Evolutionary conservation across 1,140 invertebrate genomes (phyloP).

Genomic region (Andricus grossulariae): DNA sequence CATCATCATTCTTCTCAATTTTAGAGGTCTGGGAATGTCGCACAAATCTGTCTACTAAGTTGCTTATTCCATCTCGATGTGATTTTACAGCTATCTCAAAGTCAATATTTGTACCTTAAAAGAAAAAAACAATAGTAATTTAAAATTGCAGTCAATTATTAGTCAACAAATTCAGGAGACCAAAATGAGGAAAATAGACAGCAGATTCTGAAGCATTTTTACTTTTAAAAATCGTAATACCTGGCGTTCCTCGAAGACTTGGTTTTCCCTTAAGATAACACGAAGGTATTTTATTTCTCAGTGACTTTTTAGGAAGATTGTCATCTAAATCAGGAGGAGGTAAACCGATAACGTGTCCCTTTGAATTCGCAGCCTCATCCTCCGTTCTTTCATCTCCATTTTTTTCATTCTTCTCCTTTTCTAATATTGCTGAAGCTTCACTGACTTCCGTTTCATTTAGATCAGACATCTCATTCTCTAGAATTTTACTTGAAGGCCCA

Average conservation of each 20-base stretch:
- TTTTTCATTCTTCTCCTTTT: background rate
- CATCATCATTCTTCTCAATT: conserved; percentile 69
- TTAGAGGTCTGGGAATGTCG: conserved; percentile 76
- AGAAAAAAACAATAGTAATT: too few species aligned
- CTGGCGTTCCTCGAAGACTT: conserved; percentile 77
- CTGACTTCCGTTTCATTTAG: conserved; percentile 23
- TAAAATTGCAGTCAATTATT: too few species aligned
- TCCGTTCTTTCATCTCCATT: background rate
- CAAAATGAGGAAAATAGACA: too few species aligned
- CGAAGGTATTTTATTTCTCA: conserved; percentile 45
- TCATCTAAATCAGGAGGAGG: conserved; percentile 44
- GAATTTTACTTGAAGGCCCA: conserved; percentile 11
- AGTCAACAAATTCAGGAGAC: too few species aligned
- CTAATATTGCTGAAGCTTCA: conserved; percentile 34
- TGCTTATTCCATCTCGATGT: conserved; percentile 72
- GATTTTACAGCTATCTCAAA: background rate
- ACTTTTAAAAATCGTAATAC: conserved; percentile 44
- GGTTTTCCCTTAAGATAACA: conserved; percentile 68
- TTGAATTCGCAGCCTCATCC: conserved; percentile 9
- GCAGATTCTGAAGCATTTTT: background rate
- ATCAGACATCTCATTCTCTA: background rate
- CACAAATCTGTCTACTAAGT: conserved; percentile 79
- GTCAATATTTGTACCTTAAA: conserved; percentile 14
- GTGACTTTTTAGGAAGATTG: conserved; percentile 30
- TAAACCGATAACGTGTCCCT: conserved; percentile 39